These are phyloP conservation scores for Styela clava DNA, from an alignment of 23 tunicate species.

Conservation along the genomic window DNA sequence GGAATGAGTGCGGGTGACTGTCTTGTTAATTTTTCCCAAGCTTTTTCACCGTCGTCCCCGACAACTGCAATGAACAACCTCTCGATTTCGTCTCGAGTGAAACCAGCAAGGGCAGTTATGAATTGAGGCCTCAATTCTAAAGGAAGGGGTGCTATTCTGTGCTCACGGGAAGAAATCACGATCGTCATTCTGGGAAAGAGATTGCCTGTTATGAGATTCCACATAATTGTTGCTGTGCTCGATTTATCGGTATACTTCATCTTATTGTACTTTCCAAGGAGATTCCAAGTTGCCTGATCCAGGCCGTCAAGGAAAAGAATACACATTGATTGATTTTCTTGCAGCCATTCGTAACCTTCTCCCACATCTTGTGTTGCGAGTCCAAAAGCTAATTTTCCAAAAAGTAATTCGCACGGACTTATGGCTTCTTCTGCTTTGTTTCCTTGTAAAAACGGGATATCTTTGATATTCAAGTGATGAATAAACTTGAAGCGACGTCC, in stretches of 20 bases:
- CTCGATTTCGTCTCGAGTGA: neutral
- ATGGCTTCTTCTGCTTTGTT: neutral
- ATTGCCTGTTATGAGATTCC: constrained; percentile 1
- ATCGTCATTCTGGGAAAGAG: constrained; percentile 5
- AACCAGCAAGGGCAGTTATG: neutral
- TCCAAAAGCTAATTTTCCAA: neutral
- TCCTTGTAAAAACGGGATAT: neutral
- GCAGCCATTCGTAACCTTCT: constrained; percentile 7
- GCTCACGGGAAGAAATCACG: neutral
- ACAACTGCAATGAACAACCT: neutral
- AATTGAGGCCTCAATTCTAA: neutral
- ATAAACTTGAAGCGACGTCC: neutral
- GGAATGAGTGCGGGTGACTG: constrained; percentile 17
- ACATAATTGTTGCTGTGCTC: constrained; percentile 3
- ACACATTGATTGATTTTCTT: neutral
- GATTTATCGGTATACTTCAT: neutral
- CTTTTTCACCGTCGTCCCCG: constrained; percentile 9
- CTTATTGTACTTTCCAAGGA: neutral
- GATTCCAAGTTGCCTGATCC: constrained; percentile 14
- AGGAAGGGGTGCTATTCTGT: neutral
- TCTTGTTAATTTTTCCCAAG: neutral
- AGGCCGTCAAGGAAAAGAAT: neutral
- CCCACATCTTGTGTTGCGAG: neutral
- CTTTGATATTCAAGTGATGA: neutral
- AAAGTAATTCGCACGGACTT: neutral